phyloP scores from a whole-genome alignment of 53 echinoderm and acorn worm species.

The Stichopus horrens region DNA sequence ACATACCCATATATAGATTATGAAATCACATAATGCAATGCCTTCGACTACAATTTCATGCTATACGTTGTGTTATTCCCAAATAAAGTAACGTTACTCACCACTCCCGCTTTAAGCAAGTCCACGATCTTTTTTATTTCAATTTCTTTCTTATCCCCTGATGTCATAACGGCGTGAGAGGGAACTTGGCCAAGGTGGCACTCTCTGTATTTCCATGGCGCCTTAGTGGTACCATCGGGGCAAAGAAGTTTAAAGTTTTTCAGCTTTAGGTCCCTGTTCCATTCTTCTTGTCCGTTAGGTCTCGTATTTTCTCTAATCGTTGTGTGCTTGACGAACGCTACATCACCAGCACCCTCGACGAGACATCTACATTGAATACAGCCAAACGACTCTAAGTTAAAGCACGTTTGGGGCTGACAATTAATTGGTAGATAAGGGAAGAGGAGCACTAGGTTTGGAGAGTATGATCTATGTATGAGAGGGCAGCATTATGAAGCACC shows the following conservation, averaged over 20 bases:
- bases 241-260: slow-evolving; percentile 75
- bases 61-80: no score
- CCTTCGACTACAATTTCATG: no score
- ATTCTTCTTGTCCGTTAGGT: slow-evolving; percentile 29
- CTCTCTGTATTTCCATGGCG: not conserved
- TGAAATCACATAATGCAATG: no score
- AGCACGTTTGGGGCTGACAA: no score
- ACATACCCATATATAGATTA: no score
- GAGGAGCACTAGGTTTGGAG: no score
- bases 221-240: slow-evolving; percentile 56
- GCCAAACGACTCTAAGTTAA: no score
- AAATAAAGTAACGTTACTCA: not conserved
- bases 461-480: no score
- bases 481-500: no score
- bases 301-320: slow-evolving; percentile 59
- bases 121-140: not conserved
- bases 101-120: not conserved
- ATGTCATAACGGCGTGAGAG: slow-evolving; percentile 79
- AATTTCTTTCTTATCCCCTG: not conserved
- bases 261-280: slow-evolving; percentile 51
- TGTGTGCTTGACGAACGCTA: slow-evolving; percentile 83
- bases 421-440: no score
- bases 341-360: slow-evolving; percentile 76
- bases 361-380: slow-evolving; percentile 60
- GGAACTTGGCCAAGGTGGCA: slow-evolving; percentile 78